Base-by-base conservation (phyloP, 2,888 invertebrate genomes). In the Diarsia brunnea region DNA sequence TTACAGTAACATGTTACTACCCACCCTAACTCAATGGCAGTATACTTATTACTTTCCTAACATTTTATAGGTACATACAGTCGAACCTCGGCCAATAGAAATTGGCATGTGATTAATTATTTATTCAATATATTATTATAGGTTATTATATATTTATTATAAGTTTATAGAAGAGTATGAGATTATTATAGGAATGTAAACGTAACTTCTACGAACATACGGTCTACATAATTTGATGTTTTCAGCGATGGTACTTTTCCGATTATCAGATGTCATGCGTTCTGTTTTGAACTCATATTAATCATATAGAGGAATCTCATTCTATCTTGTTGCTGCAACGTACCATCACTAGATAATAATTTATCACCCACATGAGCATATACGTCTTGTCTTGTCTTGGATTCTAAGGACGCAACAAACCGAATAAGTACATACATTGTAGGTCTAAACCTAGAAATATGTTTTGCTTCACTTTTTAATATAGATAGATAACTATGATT, bases 11-110 rank as follows among this genome's bases (percentile, higher is more conserved):
- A 69, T 74, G 45, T 73, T 75, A 75, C 66, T 78, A 74, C 74
- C 72, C 82, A 81, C 58, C 53, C 75, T 85, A 78, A 78, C 38
- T 73, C 73, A 87, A 82, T 79, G 85, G 87, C 87, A 87, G 87
- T 87, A 85, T 64, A 73, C 79, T 70, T 49, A 69, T 67, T 73
- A 75, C 38, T 67, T 77, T 68, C 61, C 21, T 76, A 72, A 73
- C 53, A 58, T 64, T 73, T 78, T 71, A 69, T 60, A 78, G 64
- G 69, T 81, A 75, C 60, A 60, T 63, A 69, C 55, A 82, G 73
- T 67, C 73, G 73, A 79, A 81, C 58, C 73, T 73, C 51, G 45
- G 51, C 79, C 66, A 76, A 66, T 69, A 24, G 43, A 19, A 60
- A 67, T 69, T 78, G 73, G 71, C 74, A 12, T 65, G 0, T 70